Evolutionary conservation across 2,888 invertebrate species (phyloP), one percentile per base, ranked within the genome.

Genomic region (Papilio protenor): DNA sequence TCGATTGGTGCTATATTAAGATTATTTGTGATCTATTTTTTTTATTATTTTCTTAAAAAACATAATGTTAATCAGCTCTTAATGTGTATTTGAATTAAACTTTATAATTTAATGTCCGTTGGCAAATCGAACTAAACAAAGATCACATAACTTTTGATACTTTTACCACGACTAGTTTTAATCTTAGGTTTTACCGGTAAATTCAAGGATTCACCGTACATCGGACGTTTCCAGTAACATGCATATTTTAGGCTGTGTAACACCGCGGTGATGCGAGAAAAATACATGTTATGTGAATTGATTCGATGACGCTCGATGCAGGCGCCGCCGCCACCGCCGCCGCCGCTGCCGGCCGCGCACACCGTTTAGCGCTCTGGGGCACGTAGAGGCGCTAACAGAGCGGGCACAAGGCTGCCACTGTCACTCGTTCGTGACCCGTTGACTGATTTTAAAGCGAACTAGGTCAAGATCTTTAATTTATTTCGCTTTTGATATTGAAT

Each of bases 341-440:
- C 21, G 21, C 21, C 21, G 57, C 2, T 21, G 12, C 12, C 57
- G n/a, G 55, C 8, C n/a, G 57, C 21, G 57, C 57, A 16, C 61
- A 33, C 75, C 84, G 86, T 85, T 88, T 84, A 86, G 84, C 86
- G 83, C 84, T 87, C 87, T 87, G 86, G 87, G 88, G 88, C 87
- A 89, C 88, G 87, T 88, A 85, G 87, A 88, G 86, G 84, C 87
- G 87, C 89, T 88, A 66, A 88, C 89, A 87, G 86, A 87, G 85
- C 86, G 84, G 81, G 86, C 86, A 88, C 93, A 93, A 93, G 93
- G 93, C 88, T 93, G 89, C 90, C 89, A 89, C 90, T 92, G 91
- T 92, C 93, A 92, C 92, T 93, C 90, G 93, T 91, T 93, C 94
- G 90, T 94, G 93, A 94, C 94, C 94, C 87, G 92, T 89, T 93